phyloP scores from a whole-genome alignment of 2,888 invertebrate species.

The Eupelmus urozonus region DNA sequence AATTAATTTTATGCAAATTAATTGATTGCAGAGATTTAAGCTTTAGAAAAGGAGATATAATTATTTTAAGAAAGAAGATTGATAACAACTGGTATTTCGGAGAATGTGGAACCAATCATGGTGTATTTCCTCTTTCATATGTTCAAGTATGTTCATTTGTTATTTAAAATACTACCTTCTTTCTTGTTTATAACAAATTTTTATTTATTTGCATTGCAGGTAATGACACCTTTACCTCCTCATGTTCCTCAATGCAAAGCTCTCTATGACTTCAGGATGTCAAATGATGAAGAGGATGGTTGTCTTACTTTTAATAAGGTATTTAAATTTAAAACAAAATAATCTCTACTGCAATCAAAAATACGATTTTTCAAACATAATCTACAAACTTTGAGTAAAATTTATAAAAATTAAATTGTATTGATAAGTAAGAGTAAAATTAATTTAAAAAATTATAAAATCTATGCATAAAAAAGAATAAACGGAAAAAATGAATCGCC shows the following conservation, averaged over 20 bases:
- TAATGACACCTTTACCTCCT: constrained; percentile 87
- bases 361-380: not conserved
- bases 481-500: no score
- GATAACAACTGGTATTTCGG: constrained; percentile 93
- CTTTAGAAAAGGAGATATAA: constrained; percentile 91
- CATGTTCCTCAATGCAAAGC: constrained; percentile 92
- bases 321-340: constrained; percentile 50
- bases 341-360: not conserved
- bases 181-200: constrained; percentile 55
- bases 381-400: no score
- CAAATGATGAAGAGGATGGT: constrained; percentile 93
- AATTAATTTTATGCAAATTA: constrained; percentile 14
- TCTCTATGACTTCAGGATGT: constrained; percentile 93
- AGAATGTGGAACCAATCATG: constrained; percentile 87
- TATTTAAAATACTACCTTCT: constrained; percentile 12
- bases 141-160: constrained; percentile 82
- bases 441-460: no score
- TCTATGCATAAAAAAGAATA: no score
- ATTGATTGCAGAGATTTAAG: constrained; percentile 83
- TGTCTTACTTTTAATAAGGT: constrained; percentile 93
- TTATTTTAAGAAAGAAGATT: constrained; percentile 87
- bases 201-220: constrained; percentile 79
- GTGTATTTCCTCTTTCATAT: constrained; percentile 91
- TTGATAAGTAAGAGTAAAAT: no score
- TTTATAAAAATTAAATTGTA: no score